Conservation (phyloP, 1,140 invertebrate species). For the Papilio polyxenes region DNA sequence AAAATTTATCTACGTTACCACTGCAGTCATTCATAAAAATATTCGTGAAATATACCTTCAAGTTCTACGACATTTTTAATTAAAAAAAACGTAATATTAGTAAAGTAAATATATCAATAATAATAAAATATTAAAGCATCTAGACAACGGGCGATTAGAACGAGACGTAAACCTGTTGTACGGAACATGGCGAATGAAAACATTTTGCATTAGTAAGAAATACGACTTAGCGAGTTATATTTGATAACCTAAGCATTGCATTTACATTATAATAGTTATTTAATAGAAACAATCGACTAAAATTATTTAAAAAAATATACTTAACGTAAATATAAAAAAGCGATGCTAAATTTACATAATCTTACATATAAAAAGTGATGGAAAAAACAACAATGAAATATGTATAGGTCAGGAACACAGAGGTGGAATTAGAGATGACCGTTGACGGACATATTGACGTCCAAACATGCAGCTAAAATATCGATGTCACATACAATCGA, state of each 20-base stretch:
- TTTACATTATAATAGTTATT: constrained; percentile 8
- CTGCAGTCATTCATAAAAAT: constrained; percentile 50
- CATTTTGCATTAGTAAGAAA: neutral
- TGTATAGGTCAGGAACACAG: constrained; percentile 61
- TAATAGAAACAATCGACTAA: constrained; percentile 42
- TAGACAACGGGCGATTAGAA: constrained; percentile 16
- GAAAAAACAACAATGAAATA: constrained; percentile 60
- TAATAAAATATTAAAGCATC: constrained; percentile 29
- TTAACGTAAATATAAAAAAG: constrained; percentile 63
- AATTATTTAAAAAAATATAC: constrained; percentile 65
- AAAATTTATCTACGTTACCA: constrained; percentile 46
- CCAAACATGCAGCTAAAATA: neutral
- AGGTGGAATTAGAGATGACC: constrained; percentile 50
- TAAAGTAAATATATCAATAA: constrained; percentile 24
- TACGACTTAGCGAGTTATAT: neutral
- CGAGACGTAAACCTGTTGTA: neutral
- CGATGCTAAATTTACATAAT: constrained; percentile 61
- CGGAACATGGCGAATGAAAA: neutral
- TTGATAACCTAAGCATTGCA: constrained; percentile 22
- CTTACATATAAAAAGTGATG: constrained; percentile 59
- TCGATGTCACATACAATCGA: neutral
- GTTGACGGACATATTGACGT: neutral
- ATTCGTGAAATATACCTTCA: constrained; percentile 40
- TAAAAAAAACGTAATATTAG: constrained; percentile 14
- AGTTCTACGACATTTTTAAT: no score